These are phyloP conservation scores for Xestia sexstrigata DNA, from an alignment of 2,888 invertebrate genomes.

Conservation along the genomic window DNA sequence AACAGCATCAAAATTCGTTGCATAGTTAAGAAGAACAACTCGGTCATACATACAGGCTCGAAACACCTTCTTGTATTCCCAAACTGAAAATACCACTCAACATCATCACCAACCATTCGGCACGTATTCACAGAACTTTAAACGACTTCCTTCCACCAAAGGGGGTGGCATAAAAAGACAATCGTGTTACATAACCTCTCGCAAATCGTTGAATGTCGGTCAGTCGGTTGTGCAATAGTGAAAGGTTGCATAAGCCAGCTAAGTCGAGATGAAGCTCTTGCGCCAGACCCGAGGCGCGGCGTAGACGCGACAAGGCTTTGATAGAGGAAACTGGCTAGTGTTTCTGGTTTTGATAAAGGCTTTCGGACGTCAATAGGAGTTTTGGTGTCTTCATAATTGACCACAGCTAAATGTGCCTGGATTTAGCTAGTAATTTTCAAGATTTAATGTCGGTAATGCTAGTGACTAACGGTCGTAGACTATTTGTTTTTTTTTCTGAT, in stretches of 20 bases:
- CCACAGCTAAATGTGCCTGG: neutral
- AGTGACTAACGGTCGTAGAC: neutral
- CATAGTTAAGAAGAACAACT: neutral
- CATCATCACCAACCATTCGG: constrained; percentile 5
- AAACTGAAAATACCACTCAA: neutral
- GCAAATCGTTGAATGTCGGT: constrained; percentile 86
- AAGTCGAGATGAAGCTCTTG: constrained; percentile 85
- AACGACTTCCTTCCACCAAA: constrained; percentile 65
- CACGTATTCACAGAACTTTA: constrained; percentile 27
- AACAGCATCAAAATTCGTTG: neutral
- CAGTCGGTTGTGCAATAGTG: constrained; percentile 86
- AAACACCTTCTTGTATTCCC: neutral
- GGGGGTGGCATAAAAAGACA: constrained; percentile 76
- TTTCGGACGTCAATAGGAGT: neutral
- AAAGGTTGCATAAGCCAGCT: constrained; percentile 88
- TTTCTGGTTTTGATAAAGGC: neutral
- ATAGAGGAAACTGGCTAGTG: neutral
- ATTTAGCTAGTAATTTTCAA: neutral
- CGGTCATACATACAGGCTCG: too few relatives aligned
- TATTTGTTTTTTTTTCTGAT: neutral
- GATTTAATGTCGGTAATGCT: neutral
- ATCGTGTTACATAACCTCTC: constrained; percentile 82
- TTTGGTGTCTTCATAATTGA: neutral
- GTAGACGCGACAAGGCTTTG: constrained; percentile 50
- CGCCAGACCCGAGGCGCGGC: constrained; percentile 58